Evolutionary conservation across 2,113 vertebrate genomes (phyloP).

Genomic region (cat (Felis catus)): DNA sequence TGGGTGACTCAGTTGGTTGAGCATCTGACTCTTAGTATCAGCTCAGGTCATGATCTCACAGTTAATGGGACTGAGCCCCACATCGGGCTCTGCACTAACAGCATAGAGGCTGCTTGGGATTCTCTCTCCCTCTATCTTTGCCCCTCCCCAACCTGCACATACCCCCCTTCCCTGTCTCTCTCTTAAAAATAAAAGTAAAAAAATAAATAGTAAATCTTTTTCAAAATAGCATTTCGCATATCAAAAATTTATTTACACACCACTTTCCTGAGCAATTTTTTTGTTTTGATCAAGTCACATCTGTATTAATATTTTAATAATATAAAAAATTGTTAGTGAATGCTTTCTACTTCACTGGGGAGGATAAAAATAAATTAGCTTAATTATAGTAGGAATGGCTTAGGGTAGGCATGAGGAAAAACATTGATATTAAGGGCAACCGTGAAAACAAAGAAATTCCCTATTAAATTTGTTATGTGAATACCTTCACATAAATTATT

Average conservation of each 20-base stretch:
- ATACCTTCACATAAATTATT: neutral
- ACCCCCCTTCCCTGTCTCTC: too few relatives aligned
- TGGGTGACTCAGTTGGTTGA: too few relatives aligned
- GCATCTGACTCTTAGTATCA: too few relatives aligned
- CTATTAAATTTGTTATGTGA: neutral
- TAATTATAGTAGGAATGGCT: neutral
- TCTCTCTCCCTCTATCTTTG: too few relatives aligned
- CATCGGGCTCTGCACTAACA: too few relatives aligned
- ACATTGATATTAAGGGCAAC: neutral
- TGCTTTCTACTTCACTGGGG: neutral
- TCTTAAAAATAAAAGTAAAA: too few relatives aligned
- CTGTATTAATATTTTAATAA: constrained; percentile 27
- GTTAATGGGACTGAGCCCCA: too few relatives aligned
- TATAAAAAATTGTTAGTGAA: neutral
- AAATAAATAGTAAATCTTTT: neutral
- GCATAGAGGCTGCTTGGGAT: too few relatives aligned
- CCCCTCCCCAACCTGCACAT: too few relatives aligned
- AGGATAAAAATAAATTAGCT: constrained; percentile 22
- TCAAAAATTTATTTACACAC: neutral
- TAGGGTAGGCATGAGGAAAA: neutral
- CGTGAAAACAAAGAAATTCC: neutral
- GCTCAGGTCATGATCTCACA: too few relatives aligned
- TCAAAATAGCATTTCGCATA: neutral
- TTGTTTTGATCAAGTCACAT: neutral
- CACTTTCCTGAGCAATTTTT: neutral